Conservation (phyloP, 2,888 invertebrate genomes). For the Cephalotes varians region DNA sequence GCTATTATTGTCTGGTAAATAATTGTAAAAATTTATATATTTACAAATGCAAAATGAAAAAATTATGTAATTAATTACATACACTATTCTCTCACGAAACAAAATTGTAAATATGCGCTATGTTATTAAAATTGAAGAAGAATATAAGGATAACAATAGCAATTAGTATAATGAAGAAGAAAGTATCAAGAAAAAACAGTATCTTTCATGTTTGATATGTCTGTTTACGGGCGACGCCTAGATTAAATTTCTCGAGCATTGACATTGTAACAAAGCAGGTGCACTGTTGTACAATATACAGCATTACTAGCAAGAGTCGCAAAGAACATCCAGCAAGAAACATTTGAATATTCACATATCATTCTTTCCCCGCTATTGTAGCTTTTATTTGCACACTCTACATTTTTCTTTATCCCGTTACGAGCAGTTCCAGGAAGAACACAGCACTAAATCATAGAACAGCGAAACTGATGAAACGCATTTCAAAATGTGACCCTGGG, state of each 20-base stretch:
- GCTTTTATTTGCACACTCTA: slow-evolving; percentile 30
- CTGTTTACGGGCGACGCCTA: slow-evolving; percentile 5
- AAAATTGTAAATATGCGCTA: background rate
- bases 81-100: background rate
- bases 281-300: slow-evolving; percentile 10
- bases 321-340: slow-evolving; percentile 29
- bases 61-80: slow-evolving; percentile 26
- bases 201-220: slow-evolving; percentile 38
- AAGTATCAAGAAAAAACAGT: slow-evolving; percentile 9
- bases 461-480: slow-evolving; percentile 77
- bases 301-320: slow-evolving; percentile 27
- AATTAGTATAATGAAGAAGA: slow-evolving; percentile 45
- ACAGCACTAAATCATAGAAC: slow-evolving; percentile 75
- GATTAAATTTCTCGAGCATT: slow-evolving; percentile 55
- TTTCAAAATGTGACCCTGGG: slow-evolving; percentile 77
- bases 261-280: slow-evolving; percentile 42
- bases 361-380: slow-evolving; percentile 26
- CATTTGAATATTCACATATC: slow-evolving; percentile 49
- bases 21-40: slow-evolving; percentile 4
- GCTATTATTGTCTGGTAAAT: background rate
- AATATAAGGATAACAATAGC: background rate
- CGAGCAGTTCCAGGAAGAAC: slow-evolving; percentile 55
- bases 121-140: slow-evolving; percentile 16
- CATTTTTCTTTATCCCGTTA: slow-evolving; percentile 46
- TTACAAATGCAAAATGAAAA: background rate